Evolutionary conservation across 2,113 vertebrate species (phyloP).

Genomic region (Pogonocichla stellata): DNA sequence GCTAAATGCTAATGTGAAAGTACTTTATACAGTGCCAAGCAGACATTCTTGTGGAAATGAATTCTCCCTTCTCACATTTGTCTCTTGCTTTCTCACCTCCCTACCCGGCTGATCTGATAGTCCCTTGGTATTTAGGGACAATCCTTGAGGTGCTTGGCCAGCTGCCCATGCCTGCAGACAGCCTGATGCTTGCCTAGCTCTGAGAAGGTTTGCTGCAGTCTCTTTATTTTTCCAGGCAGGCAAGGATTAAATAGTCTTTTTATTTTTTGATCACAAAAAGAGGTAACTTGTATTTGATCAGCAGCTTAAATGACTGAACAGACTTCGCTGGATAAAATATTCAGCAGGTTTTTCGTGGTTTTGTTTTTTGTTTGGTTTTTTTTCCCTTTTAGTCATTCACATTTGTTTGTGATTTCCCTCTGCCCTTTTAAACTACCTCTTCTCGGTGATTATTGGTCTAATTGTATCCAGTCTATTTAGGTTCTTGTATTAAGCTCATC

Average conservation of each 20-base stretch:
- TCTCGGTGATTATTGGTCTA: conserved; percentile 57
- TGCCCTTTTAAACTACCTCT: conserved; percentile 48
- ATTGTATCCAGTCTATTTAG: conserved; percentile 63
- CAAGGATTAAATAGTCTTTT: neutral
- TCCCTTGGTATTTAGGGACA: conserved; percentile 30
- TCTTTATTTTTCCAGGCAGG: neutral
- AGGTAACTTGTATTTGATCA: neutral
- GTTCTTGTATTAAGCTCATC: conserved; percentile 43
- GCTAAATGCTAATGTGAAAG: conserved; percentile 58
- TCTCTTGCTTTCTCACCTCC: conserved; percentile 25
- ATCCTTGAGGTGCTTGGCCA: neutral
- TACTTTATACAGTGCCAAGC: conserved; percentile 42
- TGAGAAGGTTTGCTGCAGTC: neutral
- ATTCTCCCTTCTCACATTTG: neutral
- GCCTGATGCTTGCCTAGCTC: neutral
- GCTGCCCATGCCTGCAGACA: neutral
- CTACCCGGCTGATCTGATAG: neutral
- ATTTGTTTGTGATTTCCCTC: conserved; percentile 16
- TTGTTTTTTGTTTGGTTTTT: too few species aligned
- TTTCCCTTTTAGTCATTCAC: neutral
- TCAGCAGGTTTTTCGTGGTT: neutral
- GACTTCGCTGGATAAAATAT: neutral
- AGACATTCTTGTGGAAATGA: conserved; percentile 54
- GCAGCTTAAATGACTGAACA: neutral
- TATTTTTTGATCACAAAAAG: neutral